Conservation (phyloP, 2,888 invertebrate genomes). For the Eupithecia abbreviata region DNA sequence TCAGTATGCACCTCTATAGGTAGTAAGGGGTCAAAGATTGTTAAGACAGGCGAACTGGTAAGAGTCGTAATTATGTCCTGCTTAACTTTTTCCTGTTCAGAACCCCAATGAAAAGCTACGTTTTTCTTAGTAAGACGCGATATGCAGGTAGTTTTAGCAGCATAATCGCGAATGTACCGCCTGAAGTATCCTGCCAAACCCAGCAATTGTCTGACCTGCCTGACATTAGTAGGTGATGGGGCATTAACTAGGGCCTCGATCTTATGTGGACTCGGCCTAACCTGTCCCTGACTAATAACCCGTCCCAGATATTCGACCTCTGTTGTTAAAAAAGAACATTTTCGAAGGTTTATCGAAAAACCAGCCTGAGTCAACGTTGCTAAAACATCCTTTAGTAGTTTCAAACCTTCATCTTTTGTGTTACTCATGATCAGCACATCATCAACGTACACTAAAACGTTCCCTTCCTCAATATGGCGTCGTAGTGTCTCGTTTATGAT, state of each 20-base stretch:
- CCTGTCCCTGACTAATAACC: constrained; percentile 18
- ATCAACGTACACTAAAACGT: constrained; percentile 4
- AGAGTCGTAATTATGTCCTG: constrained; percentile 22
- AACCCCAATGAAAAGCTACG: constrained; percentile 20
- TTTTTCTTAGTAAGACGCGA: constrained; percentile 30
- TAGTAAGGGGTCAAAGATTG: constrained; percentile 28
- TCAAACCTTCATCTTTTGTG: neutral
- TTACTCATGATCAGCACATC: neutral
- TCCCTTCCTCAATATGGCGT: neutral
- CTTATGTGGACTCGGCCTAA: constrained; percentile 39
- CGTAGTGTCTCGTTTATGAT: constrained; percentile 1
- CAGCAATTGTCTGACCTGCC: constrained; percentile 6
- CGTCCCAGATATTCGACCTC: constrained; percentile 45
- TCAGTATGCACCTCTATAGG: constrained; percentile 22
- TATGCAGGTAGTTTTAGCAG: neutral
- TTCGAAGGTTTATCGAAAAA: neutral
- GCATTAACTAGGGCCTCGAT: neutral
- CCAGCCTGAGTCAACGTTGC: neutral
- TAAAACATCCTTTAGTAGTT: neutral
- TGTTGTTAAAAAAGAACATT: constrained; percentile 31
- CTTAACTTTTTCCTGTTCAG: constrained; percentile 22
- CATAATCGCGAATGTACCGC: constrained; percentile 3
- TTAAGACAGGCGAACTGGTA: constrained; percentile 36
- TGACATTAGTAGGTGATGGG: neutral
- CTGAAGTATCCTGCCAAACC: constrained; percentile 12